Evolutionary conservation across 2,888 invertebrate species (phyloP), one percentile per base, ranked within the genome.

Genomic region (Cryptocheilus praepositus): DNA sequence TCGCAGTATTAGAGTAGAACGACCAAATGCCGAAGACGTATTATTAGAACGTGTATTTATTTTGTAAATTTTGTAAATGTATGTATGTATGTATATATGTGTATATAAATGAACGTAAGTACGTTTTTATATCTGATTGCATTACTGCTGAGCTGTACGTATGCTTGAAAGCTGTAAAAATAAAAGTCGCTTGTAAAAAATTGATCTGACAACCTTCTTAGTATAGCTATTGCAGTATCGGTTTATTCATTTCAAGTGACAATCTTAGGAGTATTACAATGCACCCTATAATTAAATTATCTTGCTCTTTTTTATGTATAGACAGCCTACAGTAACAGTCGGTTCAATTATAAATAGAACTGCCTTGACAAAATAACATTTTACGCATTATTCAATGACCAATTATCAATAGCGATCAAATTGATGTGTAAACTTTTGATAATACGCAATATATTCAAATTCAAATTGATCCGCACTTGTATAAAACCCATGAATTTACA

Each of bases 221-320:
- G 46, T 21, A 21, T 7, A 58, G 13, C 25, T 49, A 18, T 49
- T 68, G 67, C 55, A 52, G 63, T 66, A 73, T 58, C 64, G 57
- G 64, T 81, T 81, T 83, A 83, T 85, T 85, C 65, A 76, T 80
- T 81, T 71, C 68, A 81, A 81, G 81, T 84, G 84, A 86, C 85
- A 86, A 84, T 85, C 76, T 71, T 83, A 76, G 51, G 77, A 77
- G 76, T 81, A 77, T 83, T 85, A 84, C 83, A 85, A 84, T 81
- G 69, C 70, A 82, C 80, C 73, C 74, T 77, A 78, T 80, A 74
- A 76, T 83, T 79, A 81, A 76, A 79, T 80, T 74, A 77, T 77
- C 55, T 43, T 59, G 61, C 62, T 59, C 61, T 61, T 64, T 67
- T 53, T 67, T 64, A 62, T 74, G 55, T 67, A 68, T 61, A 78